These are phyloP conservation scores for Eleutherodactylus coqui DNA, from an alignment of 2,797 vertebrate genomes.

Conservation along the genomic window DNA sequence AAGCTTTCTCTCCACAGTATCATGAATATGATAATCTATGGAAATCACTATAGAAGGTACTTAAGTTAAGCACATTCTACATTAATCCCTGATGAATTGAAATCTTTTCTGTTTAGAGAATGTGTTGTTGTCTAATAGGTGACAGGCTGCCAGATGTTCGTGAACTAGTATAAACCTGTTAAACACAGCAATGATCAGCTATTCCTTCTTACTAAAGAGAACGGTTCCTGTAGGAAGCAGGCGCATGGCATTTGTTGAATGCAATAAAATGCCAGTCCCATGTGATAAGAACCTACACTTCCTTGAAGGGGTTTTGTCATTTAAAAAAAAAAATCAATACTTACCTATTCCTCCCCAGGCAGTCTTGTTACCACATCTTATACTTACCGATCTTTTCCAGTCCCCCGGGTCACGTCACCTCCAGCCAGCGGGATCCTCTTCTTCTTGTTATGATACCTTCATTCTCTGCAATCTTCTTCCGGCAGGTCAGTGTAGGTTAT, in stretches of 20 bases:
- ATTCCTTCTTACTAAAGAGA: conserved; percentile 57
- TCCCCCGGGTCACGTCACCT: no score
- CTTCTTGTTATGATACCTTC: no score
- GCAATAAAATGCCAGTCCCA: background rate
- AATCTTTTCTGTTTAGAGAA: conserved; percentile 80
- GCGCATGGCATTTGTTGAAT: background rate
- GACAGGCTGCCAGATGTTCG: conserved; percentile 81
- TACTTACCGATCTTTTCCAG: no score
- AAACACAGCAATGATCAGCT: conserved; percentile 59
- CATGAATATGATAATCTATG: conserved; percentile 92
- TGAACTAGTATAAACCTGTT: conserved; percentile 71
- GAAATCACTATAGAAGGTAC: conserved; percentile 84
- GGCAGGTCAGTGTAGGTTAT: no score
- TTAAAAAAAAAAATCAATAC: no score
- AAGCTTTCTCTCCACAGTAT: conserved; percentile 80
- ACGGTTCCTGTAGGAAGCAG: background rate
- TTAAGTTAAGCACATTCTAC: conserved; percentile 84
- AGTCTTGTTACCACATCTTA: no score
- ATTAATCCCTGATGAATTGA: conserved; percentile 80
- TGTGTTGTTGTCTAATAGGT: conserved; percentile 80
- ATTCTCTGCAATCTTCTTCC: no score
- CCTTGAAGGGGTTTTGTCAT: no score
- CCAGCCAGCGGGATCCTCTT: no score
- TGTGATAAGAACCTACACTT: background rate
- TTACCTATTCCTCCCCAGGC: no score